Evolutionary conservation across 2,888 invertebrate species (phyloP), one percentile per base, ranked within the genome.

Genomic region (Acrobeloides nanus): DNA sequence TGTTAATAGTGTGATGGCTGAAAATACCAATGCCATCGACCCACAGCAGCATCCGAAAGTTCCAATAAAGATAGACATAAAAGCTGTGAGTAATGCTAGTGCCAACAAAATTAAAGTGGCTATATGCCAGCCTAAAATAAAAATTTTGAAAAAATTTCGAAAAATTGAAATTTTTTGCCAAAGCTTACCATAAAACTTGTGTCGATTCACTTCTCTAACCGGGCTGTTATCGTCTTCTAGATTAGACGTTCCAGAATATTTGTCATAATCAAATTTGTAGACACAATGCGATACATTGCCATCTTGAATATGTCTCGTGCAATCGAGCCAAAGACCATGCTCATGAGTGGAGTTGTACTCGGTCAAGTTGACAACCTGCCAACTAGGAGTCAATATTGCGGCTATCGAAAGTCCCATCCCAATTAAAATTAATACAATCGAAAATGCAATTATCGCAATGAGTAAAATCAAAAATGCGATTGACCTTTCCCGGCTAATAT

Each of bases 191-290:
- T 10, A 29, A 29, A 35, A 35, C 35, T 35, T n/a, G 48, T 70
- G 70, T 8, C 70, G 57, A 27, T 70, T 70, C 23, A 70, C 70
- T 43, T 70, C 70, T 38, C 70, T 70, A 31, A 70, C 70, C 5
- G 70, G 70, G 48, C 64, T 64, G 53, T 70, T 70, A 44, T 70
- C 70, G 38, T 70, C 70, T 48, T 70, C 70, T 29, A 72, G 38
- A 37, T 71, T 67, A 40, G 69, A 69, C 1, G 70, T 70, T 26
- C 70, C 70, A 15, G 70, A 70, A 49, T 70, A 70, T 48, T 70
- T 70, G 48, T 70, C 70, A 40, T 70, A 70, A 37, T 70, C 70
- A 48, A 70, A 70, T 42, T 70, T 70, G 60, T 70, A 70, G 32
- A 70, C 70, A 38, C 70, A 70, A 37, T 70, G 70, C 21, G 69